Base-by-base conservation (phyloP, 2,888 invertebrate genomes). In the Macaria liturata region DNA sequence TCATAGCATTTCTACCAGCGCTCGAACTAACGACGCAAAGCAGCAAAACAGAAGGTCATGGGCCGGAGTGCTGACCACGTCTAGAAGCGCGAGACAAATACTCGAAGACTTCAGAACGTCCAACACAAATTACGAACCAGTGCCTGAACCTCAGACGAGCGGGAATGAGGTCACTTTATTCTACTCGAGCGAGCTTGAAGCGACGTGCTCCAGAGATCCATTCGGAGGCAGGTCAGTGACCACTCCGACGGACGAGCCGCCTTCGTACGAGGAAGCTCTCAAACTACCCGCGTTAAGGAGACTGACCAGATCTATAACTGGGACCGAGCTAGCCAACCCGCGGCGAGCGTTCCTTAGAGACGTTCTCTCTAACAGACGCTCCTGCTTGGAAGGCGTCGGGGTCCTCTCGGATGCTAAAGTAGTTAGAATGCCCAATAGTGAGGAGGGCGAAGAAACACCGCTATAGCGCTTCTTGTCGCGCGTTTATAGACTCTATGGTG, bases 211-310 rank as follows among this genome's bases (percentile, higher is more conserved):
- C 0, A 88, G 91, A 53, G 94, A 94, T 83, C 94, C 94, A 0
- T 94, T 94, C 64, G 93, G 93, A 9, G 94, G 94, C 37, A 86
- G 93, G 60, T 88, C 90, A 5, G 88, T 91, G 59, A 92, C 92
- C 0, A 93, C 94, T 3, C 93, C 93, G 0, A 93, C 93, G 32
- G 92, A 93, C 57, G 92, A 93, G 59, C 92, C 95, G 0, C 95
- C 95, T 2, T 88, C 93, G 32, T 95, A 94, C 68, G 95, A 94
- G 75, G 94, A 95, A 70, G 95, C 95, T 0, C 81, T 95, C 39
- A 93, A 92, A 70, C 87, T 93, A 62, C 94, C 94, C 20, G 93
- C 93, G 0, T 76, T 94, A 9, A 88, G 93, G 43, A 90, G 92
- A 66, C 80, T 94, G 46, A 92, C 94, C 4, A 86, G 94, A 64